Conservation (phyloP, 2,888 invertebrate species). For the Byasa hedistus region DNA sequence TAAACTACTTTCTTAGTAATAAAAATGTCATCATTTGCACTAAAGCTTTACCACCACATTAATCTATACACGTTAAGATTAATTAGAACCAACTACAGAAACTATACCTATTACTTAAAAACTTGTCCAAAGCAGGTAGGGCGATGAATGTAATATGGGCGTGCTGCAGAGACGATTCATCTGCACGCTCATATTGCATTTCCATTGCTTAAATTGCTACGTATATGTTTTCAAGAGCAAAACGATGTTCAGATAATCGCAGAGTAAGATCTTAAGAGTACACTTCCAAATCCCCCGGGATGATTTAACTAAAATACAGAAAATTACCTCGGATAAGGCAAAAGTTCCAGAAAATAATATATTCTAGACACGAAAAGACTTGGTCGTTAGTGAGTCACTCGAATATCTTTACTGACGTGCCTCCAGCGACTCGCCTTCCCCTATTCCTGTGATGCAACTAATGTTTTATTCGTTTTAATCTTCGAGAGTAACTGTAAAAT, state of each 20-base stretch:
- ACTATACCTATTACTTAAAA: no score
- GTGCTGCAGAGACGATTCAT: no score
- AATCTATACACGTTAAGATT: no score
- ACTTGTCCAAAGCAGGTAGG: no score
- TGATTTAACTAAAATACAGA: slow-evolving; percentile 22
- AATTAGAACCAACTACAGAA: no score
- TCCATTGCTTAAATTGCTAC: neutral
- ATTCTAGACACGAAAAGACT: slow-evolving; percentile 42
- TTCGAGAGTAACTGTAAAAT: slow-evolving; percentile 16
- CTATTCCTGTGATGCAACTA: slow-evolving; percentile 25
- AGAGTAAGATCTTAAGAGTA: neutral
- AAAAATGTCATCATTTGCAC: no score
- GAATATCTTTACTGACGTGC: slow-evolving; percentile 44
- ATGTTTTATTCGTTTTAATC: slow-evolving; percentile 29
- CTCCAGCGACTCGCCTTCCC: slow-evolving; percentile 18
- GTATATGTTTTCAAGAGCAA: neutral
- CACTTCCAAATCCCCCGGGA: slow-evolving; percentile 2
- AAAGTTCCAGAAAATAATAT: slow-evolving; percentile 33
- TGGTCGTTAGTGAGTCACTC: slow-evolving; percentile 41
- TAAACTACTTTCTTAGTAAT: no score
- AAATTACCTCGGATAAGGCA: slow-evolving; percentile 19
- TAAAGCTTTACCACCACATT: no score
- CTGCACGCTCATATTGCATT: no score
- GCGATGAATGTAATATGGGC: no score
- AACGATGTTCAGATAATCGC: neutral